Evolutionary conservation across 2,888 invertebrate genomes (phyloP).

Genomic region (Epinotia ramella): DNA sequence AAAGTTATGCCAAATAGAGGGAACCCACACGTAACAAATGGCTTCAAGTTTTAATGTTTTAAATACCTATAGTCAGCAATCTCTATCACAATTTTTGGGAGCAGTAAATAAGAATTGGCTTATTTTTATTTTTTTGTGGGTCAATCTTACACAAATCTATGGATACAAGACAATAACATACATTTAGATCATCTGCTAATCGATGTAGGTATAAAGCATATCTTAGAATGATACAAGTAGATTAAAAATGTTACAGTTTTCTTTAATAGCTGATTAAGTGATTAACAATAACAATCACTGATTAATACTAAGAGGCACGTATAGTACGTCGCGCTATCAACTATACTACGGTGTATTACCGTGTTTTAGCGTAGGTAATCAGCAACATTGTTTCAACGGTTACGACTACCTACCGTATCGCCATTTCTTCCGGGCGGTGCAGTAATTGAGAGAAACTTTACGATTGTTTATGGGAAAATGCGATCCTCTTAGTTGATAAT

Average conservation of each 20-base stretch:
- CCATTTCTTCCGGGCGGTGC: slow-evolving; percentile 4
- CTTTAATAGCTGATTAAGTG: not conserved
- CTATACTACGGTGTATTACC: not conserved
- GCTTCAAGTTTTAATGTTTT: too few species aligned
- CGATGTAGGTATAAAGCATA: too few species aligned
- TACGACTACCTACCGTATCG: not conserved
- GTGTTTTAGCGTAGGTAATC: not conserved
- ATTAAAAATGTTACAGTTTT: not conserved
- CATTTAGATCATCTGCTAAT: too few species aligned
- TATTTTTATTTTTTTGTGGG: too few species aligned
- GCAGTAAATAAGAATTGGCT: too few species aligned
- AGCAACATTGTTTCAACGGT: not conserved
- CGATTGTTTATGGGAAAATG: not conserved
- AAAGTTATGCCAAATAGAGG: too few species aligned
- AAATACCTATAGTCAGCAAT: too few species aligned
- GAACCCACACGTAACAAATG: too few species aligned
- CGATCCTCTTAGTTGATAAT: not conserved
- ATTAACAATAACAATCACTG: not conserved
- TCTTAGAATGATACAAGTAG: too few species aligned
- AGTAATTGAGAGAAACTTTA: not conserved
- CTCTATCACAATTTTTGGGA: too few species aligned
- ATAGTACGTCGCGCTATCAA: not conserved
- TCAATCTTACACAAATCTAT: too few species aligned
- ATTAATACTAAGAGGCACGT: not conserved
- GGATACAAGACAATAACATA: too few species aligned